Evolutionary conservation across 2,113 vertebrate genomes (phyloP), one percentile per base, ranked within the genome.

Genomic region (Rana temporaria): DNA sequence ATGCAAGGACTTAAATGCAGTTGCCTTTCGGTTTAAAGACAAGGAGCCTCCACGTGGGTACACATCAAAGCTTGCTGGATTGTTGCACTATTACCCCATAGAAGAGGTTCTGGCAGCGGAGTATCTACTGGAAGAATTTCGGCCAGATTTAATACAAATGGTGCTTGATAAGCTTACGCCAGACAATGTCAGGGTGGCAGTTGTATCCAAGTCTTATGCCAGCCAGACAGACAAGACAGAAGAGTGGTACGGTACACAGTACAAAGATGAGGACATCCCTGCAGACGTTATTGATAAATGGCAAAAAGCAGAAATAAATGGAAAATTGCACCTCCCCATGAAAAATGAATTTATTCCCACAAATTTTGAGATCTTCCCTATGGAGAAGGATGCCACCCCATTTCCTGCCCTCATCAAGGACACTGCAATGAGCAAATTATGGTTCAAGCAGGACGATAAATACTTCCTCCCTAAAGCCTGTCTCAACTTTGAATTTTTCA

Each of bases 391-490:
- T 86, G 92, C 96, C 0, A 91, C 95, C 3, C 86, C 96, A 16
- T 93, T 95, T 19, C 98, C 98, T 75, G 91, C 92, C 82, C 93
- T 99, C 84, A 95, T 99, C 88, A 99, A 98, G 96, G 98, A 99
- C 87, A 99, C 97, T 5, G 98, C 97, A 7, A 99, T 97, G 97
- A 98, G 98, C 90, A 99, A 99, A 89, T 91, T 99, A 0, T 99
- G 98, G 98, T 99, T 99, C 92, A 99, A 99, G 84, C 98, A 99
- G 89, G 98, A 99, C 84, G 98, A 99, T 90, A 99, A 98, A 87
- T 99, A 98, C 90, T 99, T 98, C 90, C 93, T 99, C 84, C 98
- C 98, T 2, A 99, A 99, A 88, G 97, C 98, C 22, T 99, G 98
- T 89, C 93, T 99, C 88, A 99, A 99, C 93, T 99, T 99, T 85